Percentiles rank a stretch among this genome's conserved stretches.
Conservation (phyloP, 2,888 invertebrate species). For the Phorcus lineatus region DNA sequence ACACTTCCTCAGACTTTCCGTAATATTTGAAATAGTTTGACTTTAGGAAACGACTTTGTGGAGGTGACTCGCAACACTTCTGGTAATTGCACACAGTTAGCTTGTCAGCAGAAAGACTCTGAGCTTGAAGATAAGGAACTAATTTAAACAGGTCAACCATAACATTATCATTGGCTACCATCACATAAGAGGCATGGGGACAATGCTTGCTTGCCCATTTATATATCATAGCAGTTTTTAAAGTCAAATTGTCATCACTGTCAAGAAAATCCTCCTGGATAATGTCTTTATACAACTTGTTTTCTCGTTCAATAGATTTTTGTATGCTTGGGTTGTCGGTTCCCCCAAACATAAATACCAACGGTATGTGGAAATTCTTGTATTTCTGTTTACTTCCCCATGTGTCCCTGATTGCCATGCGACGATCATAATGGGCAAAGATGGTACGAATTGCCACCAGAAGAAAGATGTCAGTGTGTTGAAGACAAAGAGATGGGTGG, state of each 20-base stretch:
- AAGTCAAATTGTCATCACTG: conserved; percentile 31
- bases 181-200: conserved; percentile 36
- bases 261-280: conserved; percentile 32
- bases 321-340: conserved; percentile 30
- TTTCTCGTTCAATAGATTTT: conserved; percentile 33
- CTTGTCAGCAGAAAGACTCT: conserved; percentile 20
- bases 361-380: conserved; percentile 24
- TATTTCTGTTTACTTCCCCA: conserved; percentile 34
- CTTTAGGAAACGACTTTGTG: not conserved
- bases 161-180: conserved; percentile 42
- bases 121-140: conserved; percentile 37
- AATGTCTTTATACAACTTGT: conserved; percentile 31
- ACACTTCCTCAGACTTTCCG: conserved; percentile 33
- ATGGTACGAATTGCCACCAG: conserved; percentile 40
- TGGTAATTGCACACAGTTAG: conserved; percentile 40
- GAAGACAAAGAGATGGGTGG: conserved; percentile 32
- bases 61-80: conserved; percentile 37
- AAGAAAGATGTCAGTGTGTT: conserved; percentile 34
- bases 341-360: conserved; percentile 35
- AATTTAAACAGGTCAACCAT: conserved; percentile 45
- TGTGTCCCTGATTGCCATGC: conserved; percentile 37
- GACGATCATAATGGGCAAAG: conserved; percentile 41
- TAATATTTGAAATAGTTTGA: not conserved
- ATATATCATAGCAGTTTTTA: conserved; percentile 31
- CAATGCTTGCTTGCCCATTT: conserved; percentile 37